Evolutionary conservation across 2,888 invertebrate genomes (phyloP), one percentile per base, ranked within the genome.

Genomic region (Caenorhabditis sp.): DNA sequence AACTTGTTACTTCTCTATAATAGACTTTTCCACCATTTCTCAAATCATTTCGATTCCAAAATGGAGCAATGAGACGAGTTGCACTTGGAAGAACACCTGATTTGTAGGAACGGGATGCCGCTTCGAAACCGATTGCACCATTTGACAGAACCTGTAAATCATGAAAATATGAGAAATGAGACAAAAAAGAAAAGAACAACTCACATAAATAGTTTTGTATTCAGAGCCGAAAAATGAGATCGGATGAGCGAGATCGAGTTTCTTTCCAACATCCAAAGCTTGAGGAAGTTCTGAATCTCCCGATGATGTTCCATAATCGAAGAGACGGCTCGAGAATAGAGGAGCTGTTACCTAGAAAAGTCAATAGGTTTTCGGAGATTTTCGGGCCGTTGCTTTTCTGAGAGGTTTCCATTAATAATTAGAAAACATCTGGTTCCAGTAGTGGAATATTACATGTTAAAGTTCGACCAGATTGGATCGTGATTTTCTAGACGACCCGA

Each of bases 31-130:
- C 87, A 8, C 87, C 87, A 53, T 82, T 85, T 24, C 84, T 59
- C 27, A 87, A 70, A 74, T 88, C 86, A 66, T 87, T 87, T 27
- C 87, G 70, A 62, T 87, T 87, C 87, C 87, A 87, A 66, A 86
- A 88, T 2, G 87, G 87, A 3, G 87, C 87, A 26, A 87, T 81
- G 55, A 87, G 59, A 49, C 77, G 67, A 1, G 75, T 58, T 6
- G 75, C 31, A 57, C 76, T 59, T 61, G 84, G 71, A 12, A 79
- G 59, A 26, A 74, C 53, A 55, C 72, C 69, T 10, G 79, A 63
- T 55, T 73, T 77, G 69, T 84, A 85, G 37, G 73, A 76, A 23
- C 83, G 72, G 14, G 85, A 65, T 10, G 67, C 62, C 8, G 71
- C 63, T 54, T 86, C 85, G 63, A 87, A 86, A 1, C 85, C 87